These are phyloP conservation scores for Eulemur mongoz DNA, from an alignment of 2,797 vertebrate species.

Conservation along the genomic window DNA sequence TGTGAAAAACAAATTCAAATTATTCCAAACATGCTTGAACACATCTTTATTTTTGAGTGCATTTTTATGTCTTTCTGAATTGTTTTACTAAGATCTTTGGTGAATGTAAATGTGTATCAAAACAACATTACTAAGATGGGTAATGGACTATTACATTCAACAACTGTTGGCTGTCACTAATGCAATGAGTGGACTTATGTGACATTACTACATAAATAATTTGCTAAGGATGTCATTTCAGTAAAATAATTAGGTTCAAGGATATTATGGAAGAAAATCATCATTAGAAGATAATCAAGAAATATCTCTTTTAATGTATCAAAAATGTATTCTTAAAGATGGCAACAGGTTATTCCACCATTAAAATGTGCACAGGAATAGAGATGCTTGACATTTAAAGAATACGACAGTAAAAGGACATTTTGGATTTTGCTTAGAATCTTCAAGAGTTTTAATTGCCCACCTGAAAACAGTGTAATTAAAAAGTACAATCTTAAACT, in stretches of 20 bases:
- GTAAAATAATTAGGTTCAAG: conserved; percentile 57
- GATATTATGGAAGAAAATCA: conserved; percentile 53
- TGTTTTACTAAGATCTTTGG: conserved; percentile 39
- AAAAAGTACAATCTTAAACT: not conserved
- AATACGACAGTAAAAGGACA: not conserved
- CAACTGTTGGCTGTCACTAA: conserved; percentile 10
- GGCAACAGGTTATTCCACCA: not conserved
- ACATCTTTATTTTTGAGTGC: conserved; percentile 6
- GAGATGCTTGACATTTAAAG: not conserved
- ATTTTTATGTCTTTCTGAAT: conserved; percentile 32
- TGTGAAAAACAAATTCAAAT: conserved; percentile 24
- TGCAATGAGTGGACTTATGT: conserved; percentile 1
- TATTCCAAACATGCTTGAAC: conserved; percentile 48
- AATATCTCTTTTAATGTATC: conserved; percentile 44
- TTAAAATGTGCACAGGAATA: not conserved
- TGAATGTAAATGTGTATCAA: conserved; percentile 45
- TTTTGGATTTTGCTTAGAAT: not conserved
- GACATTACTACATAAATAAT: conserved; percentile 36
- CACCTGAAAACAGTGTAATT: not conserved
- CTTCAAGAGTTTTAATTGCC: not conserved
- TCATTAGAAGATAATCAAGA: conserved; percentile 57
- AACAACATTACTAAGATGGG: conserved; percentile 34
- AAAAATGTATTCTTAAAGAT: not conserved
- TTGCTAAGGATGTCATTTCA: conserved; percentile 24
- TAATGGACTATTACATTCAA: conserved; percentile 46